Evolutionary conservation across 2,797 vertebrate genomes (phyloP), one percentile per base, ranked within the genome.

Genomic region (Pangasius mekongensis): DNA sequence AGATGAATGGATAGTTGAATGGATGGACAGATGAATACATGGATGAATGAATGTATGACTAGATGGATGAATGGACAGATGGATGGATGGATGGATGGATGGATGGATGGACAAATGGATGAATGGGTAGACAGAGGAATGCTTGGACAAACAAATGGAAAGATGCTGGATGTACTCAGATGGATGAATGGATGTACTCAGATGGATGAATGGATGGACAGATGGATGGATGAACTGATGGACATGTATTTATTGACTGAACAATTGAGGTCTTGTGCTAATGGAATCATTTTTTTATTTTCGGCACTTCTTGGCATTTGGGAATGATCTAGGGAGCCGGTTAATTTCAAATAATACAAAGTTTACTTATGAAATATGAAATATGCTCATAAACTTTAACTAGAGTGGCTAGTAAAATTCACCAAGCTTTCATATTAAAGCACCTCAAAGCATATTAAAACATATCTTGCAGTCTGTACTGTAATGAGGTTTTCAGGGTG

Each of bases 401-500:
- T 33, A 67, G 10, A 84, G 33, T 58, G 33, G 39, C 36, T 67
- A 6, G 30, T 84, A 20, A 71, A 52, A 71, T 54, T 43, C 52
- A 22, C 39, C 20, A 58, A 52, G 60, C 11, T 20, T 22, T 67
- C 13, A 85, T 27, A 81, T 86, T 82, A 87, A 77, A 71, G 49
- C 16, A 47, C n/a, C 74, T 52, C 71, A 87, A 89, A 82, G 84
- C 24, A n/a, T 83, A 78, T 87, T 89, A 36, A 78, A 52, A 78
- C 49, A 84, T 54, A 43, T 87, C 54, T 71, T 60, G 24, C n/a
- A 78, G 71, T 13, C 69, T 67, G 43, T 83, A 22, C 7, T 69
- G 9, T 87, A 89, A 87, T 89, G 73, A 85, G 74, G 39, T 87
- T 87, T 87, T 30, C 43, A 47, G 49, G 6, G 62, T 62, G 64